A percentile compares a stretch with the other conserved stretches of the same genome.
These are phyloP conservation scores for Nycticryphes semicollaris DNA, from an alignment of 2,113 vertebrate species.

Conservation along the genomic window DNA sequence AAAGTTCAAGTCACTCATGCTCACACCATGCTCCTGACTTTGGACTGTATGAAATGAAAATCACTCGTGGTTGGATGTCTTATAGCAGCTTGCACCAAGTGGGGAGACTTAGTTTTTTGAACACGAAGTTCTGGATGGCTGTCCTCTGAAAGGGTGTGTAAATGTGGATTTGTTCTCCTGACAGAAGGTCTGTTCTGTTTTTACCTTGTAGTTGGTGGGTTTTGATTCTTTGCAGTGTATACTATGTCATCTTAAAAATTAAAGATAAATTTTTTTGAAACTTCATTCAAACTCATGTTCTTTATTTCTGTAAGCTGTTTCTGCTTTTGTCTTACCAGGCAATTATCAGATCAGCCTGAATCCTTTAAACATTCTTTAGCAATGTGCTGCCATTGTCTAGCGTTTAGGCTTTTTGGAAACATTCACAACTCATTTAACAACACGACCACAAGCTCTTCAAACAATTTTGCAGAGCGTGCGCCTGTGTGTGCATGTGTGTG, in stretches of 20 bases:
- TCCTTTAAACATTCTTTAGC: conserved; percentile 26
- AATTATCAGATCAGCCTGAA: conserved; percentile 38
- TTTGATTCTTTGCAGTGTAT: neutral
- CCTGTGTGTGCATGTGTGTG: neutral
- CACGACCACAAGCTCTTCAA: conserved; percentile 14
- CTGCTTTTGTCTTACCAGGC: neutral
- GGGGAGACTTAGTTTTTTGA: neutral
- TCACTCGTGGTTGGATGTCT: neutral
- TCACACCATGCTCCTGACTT: neutral
- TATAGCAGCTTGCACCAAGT: neutral
- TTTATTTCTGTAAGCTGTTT: conserved; percentile 24
- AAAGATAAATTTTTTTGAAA: neutral
- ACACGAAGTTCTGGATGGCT: accelerated
- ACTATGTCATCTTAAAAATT: neutral
- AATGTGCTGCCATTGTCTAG: conserved; percentile 37
- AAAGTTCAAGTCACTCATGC: neutral
- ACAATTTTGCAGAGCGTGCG: neutral
- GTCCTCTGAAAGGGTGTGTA: neutral
- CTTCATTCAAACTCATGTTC: neutral
- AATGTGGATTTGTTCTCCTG: neutral
- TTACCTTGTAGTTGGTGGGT: neutral
- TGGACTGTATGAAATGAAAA: neutral
- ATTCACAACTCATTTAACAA: conserved; percentile 6
- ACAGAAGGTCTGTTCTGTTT: neutral
- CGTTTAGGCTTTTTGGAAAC: conserved; percentile 8